A percentile compares a stretch with the other conserved stretches of the same genome.
These are phyloP conservation scores for Poeciliopsis presidionis DNA, from an alignment of 2,797 vertebrate genomes.

Conservation along the genomic window DNA sequence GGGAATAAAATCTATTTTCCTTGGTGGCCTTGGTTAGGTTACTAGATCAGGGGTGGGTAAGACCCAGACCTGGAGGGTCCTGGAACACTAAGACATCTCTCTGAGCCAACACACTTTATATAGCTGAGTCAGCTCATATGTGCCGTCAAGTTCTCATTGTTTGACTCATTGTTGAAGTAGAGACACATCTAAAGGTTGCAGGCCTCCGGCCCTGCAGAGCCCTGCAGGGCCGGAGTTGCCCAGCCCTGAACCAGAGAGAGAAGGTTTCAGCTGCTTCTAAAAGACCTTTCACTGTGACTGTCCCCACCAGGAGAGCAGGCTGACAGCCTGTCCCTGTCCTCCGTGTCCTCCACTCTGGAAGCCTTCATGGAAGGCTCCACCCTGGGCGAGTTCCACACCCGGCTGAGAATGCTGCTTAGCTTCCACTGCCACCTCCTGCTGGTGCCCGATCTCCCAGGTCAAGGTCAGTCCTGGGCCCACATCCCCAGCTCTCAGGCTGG, in stretches of 20 bases:
- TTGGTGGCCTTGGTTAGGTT: neutral
- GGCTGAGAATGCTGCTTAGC: slow-evolving; percentile 87
- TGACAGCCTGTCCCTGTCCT: slow-evolving; percentile 76
- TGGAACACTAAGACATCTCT: no score
- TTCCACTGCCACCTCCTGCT: slow-evolving; percentile 96
- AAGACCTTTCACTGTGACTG: neutral
- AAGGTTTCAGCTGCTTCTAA: neutral
- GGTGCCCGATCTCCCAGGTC: slow-evolving; percentile 82
- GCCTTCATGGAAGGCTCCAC: slow-evolving; percentile 93
- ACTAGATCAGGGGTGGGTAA: no score
- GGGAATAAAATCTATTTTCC: neutral
- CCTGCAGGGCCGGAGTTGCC: no score
- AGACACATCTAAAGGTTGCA: no score
- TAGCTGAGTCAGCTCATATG: no score
- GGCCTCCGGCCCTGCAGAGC: no score
- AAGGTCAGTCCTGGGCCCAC: slow-evolving; percentile 73
- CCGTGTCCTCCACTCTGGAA: slow-evolving; percentile 86
- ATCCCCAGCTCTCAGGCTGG: neutral
- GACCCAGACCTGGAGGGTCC: no score
- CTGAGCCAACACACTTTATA: no score
- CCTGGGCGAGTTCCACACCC: slow-evolving; percentile 88
- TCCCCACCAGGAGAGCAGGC: slow-evolving; percentile 56
- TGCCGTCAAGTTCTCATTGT: no score
- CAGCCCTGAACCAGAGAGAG: neutral
- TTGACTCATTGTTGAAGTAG: no score